Evolutionary conservation across 2,888 invertebrate species (phyloP).

Genomic region (Melitaea athalia): DNA sequence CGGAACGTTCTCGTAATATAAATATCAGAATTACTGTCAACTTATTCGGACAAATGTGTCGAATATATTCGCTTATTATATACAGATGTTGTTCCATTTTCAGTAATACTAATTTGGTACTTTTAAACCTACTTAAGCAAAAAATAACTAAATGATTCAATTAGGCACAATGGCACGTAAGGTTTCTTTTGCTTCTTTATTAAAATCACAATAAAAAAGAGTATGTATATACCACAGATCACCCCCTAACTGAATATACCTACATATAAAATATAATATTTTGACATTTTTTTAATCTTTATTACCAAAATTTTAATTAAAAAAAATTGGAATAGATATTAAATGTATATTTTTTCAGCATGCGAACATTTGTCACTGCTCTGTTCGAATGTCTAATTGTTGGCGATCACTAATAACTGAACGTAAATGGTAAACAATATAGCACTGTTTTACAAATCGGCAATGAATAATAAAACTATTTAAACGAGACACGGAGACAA

Average conservation of each 20-base stretch:
- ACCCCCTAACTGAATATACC: no score
- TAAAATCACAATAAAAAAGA: not conserved
- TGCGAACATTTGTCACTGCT: not conserved
- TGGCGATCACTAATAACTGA: constrained; percentile 33
- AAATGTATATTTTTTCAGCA: no score
- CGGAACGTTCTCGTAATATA: constrained; percentile 49
- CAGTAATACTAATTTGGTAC: not conserved
- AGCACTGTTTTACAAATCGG: constrained; percentile 62
- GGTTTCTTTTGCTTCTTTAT: not conserved
- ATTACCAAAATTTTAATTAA: no score
- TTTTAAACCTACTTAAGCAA: not conserved
- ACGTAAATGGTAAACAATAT: constrained; percentile 65
- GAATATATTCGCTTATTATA: not conserved
- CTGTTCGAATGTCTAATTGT: not conserved
- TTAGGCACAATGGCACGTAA: not conserved
- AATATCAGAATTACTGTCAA: constrained; percentile 16
- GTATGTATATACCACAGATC: no score
- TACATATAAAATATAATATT: no score
- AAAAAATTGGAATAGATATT: no score
- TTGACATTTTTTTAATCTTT: no score
- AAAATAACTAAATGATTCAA: not conserved
- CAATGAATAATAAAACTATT: constrained; percentile 69
- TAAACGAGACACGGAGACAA: constrained; percentile 67
- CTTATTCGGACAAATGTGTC: constrained; percentile 2
- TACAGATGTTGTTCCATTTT: constrained; percentile 2